These are phyloP conservation scores for Scortum barcoo DNA, from an alignment of 2,113 vertebrate species.

Conservation along the genomic window DNA sequence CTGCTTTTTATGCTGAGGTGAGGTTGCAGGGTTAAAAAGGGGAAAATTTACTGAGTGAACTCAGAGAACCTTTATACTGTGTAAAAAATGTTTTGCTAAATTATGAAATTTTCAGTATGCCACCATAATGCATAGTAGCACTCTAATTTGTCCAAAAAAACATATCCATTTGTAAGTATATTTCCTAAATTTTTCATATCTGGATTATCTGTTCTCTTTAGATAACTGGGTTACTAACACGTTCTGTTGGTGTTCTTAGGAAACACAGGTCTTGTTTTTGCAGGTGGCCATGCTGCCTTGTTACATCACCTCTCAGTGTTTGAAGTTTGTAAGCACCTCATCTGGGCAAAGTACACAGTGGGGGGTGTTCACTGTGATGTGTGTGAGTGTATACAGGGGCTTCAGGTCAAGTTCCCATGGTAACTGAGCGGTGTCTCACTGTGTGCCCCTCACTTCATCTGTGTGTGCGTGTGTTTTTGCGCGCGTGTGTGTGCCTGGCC, in stretches of 20 bases:
- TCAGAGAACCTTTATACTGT: neutral
- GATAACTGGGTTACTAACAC: neutral
- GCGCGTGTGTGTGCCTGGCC: constrained; percentile 36
- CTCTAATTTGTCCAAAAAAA: neutral
- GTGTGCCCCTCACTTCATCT: constrained; percentile 40
- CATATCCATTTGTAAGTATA: neutral
- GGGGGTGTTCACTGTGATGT: constrained; percentile 39
- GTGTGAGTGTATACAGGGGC: constrained; percentile 38
- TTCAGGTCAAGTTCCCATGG: constrained; percentile 75
- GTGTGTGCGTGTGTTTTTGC: constrained; percentile 40
- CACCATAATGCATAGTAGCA: neutral
- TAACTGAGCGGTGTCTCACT: constrained; percentile 59
- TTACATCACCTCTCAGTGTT: constrained; percentile 66
- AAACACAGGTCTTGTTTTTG: constrained; percentile 4
- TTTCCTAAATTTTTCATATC: neutral
- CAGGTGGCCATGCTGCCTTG: constrained; percentile 28
- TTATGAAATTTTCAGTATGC: neutral
- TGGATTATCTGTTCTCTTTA: neutral
- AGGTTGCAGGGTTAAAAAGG: neutral
- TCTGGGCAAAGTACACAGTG: constrained; percentile 65
- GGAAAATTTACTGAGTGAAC: neutral
- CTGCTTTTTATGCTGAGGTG: neutral
- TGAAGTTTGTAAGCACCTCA: constrained; percentile 56
- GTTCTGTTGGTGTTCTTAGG: neutral
- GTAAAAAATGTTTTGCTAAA: neutral